Base-by-base conservation (phyloP, 2,797 vertebrate species). In the Buceros bicornis region DNA sequence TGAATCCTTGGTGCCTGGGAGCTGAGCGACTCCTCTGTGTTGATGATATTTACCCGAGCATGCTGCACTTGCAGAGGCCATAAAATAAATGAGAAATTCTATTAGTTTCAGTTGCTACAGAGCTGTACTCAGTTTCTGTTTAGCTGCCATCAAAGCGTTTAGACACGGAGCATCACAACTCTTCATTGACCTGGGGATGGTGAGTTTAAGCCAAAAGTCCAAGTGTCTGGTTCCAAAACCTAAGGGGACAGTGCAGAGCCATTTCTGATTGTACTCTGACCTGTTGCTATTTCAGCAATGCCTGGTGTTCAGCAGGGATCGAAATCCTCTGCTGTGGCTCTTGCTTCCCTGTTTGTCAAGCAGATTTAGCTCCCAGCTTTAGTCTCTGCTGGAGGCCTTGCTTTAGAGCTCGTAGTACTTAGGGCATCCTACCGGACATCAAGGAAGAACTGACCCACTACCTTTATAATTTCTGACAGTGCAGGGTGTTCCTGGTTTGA, bases 41-140 rank as follows among this genome's bases (percentile, higher is more conserved):
- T 58, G 91, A 85, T 74, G 85, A 66, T 81, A 84, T 94, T 95
- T 94, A 94, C 65, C 79, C 87, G 93, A 76, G 62, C 43, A 12
- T 12, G 3, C 64, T 65, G 87, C 84, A 78, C 69, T 84, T 6
- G 1, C 50, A 69, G 71, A 54, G 78, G 45, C 84, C 85, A 85
- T 93, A 92, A 92, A 94, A 89, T 69, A 92, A 91, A 94, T 81
- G 79, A 95, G 89, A 91, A 96, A 95, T 88, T 31, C 83, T 56
- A 95, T 95, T 95, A n/a, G 57, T 87, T 92, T 93, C 42, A 16
- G 64, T 94, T 82, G 35, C 79, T 85, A 33, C 61, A 81, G 69
- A 94, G 57, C 67, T 31, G 29, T 15, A 10, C 48, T 89, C 16
- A 2, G 40, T 73, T 87, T 95, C 71, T 94, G 22, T 80, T 73